Base-by-base conservation (phyloP, 2,888 invertebrate species). In the Lamproptera curius region DNA sequence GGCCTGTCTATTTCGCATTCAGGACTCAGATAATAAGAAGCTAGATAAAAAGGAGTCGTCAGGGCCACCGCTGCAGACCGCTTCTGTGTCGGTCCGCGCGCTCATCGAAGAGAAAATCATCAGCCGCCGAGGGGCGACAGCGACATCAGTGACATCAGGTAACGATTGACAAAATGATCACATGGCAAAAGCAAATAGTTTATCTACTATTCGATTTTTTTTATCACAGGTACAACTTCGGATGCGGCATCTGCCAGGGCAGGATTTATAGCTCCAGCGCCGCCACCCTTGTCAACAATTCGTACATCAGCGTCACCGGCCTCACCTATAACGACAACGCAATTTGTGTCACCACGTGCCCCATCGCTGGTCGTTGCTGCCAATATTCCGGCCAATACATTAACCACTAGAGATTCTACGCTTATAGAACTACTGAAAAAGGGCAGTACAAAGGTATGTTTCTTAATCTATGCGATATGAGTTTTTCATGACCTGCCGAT, bases 91-190 rank as follows among this genome's bases (percentile, higher is more conserved):
- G 50, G 96, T 97, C 4, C 89, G 97, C 51, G 96, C 97, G 8
- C 89, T 97, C 37, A 97, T 97, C 59, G 96, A 96, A 82, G 97
- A 97, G 75, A 97, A 97, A 79, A 97, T 97, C 58, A 97, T 96
- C 61, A 96, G 94, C 73, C 95, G 96, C 61, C 89, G 96, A 63
- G 92, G 92, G 35, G 91, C 89, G 8, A 75, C 70, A 28, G 72
- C 73, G 53, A 59, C 72, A 8, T 71, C 77, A 15, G 58, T 71
- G 39, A 60, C 73, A n/a, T 62, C 69, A 60, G 74, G 82, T 83
- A 67, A 16, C 31, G 1, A 15, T 33, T n/a, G 6, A 2, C 8
- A 15, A 34, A 36, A 16, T 13, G 16, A 16, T 46, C 9, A 1
- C 9, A 9, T 16, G 34, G 20, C 17, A 14, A 16, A 6, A 10